Evolutionary conservation across 2,113 vertebrate genomes (phyloP), one percentile per base, ranked within the genome.

Genomic region (Anas platyrhynchos): DNA sequence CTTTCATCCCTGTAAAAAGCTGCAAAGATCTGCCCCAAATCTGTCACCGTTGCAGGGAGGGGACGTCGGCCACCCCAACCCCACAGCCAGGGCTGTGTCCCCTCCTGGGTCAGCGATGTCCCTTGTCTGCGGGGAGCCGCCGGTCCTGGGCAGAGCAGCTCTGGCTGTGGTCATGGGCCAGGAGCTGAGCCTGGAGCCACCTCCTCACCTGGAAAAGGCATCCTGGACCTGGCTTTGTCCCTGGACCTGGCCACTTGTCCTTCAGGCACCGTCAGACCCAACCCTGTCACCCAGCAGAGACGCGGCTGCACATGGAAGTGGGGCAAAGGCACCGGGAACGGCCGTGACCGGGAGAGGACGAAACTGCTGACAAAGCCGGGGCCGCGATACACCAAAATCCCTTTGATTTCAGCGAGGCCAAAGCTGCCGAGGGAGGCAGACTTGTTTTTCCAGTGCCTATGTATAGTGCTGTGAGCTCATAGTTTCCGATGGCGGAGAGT

Each of bases 391-490:
- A 26, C 56, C 88, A 27, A 61, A 86, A 93, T 27, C 74, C 76
- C 91, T 92, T 87, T 66, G 89, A 41, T 73, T 92, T 27, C 86
- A 89, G 69, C 0, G 10, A 89, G 93, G 84, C 21, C 58, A 74
- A 32, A 63, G 84, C 83, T 58, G 62, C 44, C 9, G 52, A 92
- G 55, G 91, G 50, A 92, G 81, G 44, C 84, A 65, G 75, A 94
- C 95, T 43, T 0, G 89, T 94, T 92, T 86, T 81, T 54, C 84
- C 77, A 66, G 89, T 92, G 81, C 67, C 95, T 95, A 69, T 94
- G 73, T 69, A 76, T 79, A 94, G 95, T 69, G 31, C 50, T 2
- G 1, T 92, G 95, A 95, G 86, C 71, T 94, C 94, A 94, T 79
- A 8, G 23, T 72, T 93, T 72, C 91, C 26, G 0, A 16, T 27